A percentile compares a stretch with the other conserved stretches of the same genome.
These are phyloP conservation scores for Aspiorhynchus laticeps DNA, from an alignment of 2,113 vertebrate genomes.

Conservation along the genomic window DNA sequence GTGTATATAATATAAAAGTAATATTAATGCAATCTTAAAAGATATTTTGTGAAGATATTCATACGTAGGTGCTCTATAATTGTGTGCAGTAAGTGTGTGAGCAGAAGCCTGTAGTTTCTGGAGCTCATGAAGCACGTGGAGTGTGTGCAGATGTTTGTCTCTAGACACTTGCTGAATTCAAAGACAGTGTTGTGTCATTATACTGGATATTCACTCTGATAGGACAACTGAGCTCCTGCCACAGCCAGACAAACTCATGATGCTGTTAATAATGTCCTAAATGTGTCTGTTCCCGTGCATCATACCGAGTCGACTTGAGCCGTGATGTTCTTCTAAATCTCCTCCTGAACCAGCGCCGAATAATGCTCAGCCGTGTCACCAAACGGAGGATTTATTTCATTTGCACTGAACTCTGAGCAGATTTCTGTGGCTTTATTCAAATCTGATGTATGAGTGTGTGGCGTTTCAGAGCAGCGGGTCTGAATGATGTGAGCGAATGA, in stretches of 20 bases:
- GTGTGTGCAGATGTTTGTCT: neutral
- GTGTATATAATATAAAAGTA: too few species aligned
- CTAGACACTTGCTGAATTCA: neutral
- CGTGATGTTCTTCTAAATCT: neutral
- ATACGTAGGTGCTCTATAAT: neutral
- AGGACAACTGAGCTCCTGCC: neutral
- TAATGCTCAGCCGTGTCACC: constrained; percentile 65
- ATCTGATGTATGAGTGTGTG: constrained; percentile 63
- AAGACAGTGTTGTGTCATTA: neutral
- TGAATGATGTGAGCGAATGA: constrained; percentile 74
- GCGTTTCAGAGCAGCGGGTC: constrained; percentile 59
- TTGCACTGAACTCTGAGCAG: constrained; percentile 69
- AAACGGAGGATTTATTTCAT: constrained; percentile 66
- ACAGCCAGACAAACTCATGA: neutral
- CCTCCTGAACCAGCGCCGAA: constrained; percentile 47
- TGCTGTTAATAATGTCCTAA: neutral
- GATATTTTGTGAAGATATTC: too few species aligned
- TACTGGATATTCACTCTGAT: neutral
- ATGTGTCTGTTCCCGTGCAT: neutral
- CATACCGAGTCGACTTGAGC: neutral
- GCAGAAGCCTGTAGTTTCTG: neutral
- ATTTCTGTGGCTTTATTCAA: constrained; percentile 71
- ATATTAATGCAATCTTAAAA: too few species aligned
- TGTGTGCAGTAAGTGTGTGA: neutral
- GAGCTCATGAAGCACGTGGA: neutral